Evolutionary conservation across 2,113 vertebrate genomes (phyloP).

Genomic region (Actinemys pallida): DNA sequence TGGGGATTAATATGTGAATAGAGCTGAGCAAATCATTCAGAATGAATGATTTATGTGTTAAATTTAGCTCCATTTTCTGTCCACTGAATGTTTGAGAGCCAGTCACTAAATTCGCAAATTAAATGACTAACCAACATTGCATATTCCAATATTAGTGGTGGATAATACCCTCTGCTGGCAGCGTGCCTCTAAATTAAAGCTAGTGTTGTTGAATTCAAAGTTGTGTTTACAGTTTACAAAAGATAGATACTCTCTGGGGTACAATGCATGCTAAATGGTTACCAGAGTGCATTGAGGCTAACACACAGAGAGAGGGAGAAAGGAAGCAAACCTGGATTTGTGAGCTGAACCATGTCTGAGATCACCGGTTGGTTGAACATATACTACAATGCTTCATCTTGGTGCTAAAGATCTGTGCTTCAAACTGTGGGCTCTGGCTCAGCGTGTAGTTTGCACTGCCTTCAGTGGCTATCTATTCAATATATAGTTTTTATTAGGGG

Average conservation of each 20-base stretch:
- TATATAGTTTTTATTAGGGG: accelerated
- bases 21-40: neutral
- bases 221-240: neutral
- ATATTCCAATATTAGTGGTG: accelerated
- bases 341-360: accelerated
- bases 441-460: accelerated
- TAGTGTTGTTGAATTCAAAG: neutral
- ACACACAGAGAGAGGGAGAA: accelerated
- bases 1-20: neutral
- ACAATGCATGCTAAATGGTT: neutral
- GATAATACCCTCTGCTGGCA: neutral
- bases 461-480: neutral
- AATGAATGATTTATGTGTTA: neutral
- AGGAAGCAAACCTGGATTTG: accelerated
- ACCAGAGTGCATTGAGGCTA: neutral
- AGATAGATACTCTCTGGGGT: neutral
- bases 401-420: neutral
- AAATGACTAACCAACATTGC: neutral
- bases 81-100: accelerated
- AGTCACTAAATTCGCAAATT: accelerated
- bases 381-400: neutral
- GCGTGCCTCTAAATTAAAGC: neutral
- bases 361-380: accelerated
- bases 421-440: accelerated
- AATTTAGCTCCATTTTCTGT: neutral